Evolutionary conservation across 2,113 vertebrate species (phyloP), one percentile per base, ranked within the genome.

Genomic region (Apus apus): DNA sequence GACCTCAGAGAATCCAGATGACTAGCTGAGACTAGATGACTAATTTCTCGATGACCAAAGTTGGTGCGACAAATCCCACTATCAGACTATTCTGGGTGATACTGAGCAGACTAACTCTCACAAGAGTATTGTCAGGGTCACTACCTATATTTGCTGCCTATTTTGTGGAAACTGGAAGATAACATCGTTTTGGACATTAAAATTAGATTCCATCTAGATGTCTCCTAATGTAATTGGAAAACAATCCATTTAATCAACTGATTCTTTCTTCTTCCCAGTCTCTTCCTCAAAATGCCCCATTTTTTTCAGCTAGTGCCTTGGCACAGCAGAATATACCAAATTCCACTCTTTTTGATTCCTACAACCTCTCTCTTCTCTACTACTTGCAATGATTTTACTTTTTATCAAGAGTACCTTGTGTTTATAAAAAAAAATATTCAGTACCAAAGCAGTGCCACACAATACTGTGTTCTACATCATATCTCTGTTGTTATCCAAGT

Each of bases 1-100:
- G 80, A 94, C 76, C 92, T 73, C 75, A 83, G 45, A 87, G 81
- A 91, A 89, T 75, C 85, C 78, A 87, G n/a, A 82, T 46, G 34
- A 75, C 34, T 53, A 61, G 32, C 34, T 85, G 45, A 65, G 74
- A 87, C 20, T 38, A 82, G 38, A 60, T 78, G 73, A 89, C 81
- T 89, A 56, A 78, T 53, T 93, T 91, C 87, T 75, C 82, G 54
- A 76, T 76, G 61, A 68, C 32, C 13, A 25, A 91, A 77, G 74
- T 17, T 66, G 57, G 71, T 15, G 54, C 93, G n/a, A 93, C 8
- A 3, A 91, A 91, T 84, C 58, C 46, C 25, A 65, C 51, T 66
- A 58, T 48, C 60, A 62, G 56, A 36, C 77, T 60, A 26, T 58
- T 91, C 62, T 60, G 64, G 15, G 22, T 58, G 61, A 79, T 23